Percentiles rank a stretch among this genome's conserved stretches.
phyloP scores from a whole-genome alignment of 2,113 vertebrate species.

The Gasterosteus nipponicus region DNA sequence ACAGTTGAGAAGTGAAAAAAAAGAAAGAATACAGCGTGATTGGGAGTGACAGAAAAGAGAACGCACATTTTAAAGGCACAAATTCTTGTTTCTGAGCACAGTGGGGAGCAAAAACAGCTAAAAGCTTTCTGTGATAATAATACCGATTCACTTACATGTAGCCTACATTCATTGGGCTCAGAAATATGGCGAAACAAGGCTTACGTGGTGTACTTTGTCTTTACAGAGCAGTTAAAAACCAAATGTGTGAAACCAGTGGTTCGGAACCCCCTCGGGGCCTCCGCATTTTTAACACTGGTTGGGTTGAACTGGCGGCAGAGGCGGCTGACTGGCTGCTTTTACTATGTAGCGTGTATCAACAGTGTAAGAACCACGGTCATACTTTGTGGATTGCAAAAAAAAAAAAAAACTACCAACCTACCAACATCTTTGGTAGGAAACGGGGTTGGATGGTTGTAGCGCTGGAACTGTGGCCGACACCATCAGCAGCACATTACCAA shows the following conservation, averaged over 20 bases:
- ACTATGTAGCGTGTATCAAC: not conserved
- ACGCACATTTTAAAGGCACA: constrained; percentile 3
- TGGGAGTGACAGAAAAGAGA: constrained; percentile 3
- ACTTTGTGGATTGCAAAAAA: not conserved
- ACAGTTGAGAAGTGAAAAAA: not conserved
- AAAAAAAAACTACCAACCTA: not conserved
- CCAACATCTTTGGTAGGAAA: constrained; percentile 6
- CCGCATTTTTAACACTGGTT: not conserved
- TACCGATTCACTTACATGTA: not conserved
- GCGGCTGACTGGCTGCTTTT: constrained; percentile 5
- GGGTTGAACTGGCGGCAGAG: not conserved
- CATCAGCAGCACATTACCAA: constrained; percentile 40
- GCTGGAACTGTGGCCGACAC: constrained; percentile 22
- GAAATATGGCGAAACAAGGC: not conserved
- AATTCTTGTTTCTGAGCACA: constrained; percentile 1
- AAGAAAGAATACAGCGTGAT: not conserved
- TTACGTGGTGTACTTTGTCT: not conserved
- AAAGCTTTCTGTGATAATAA: constrained; percentile 23
- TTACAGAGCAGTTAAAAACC: constrained; percentile 1
- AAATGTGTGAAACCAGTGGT: not conserved
- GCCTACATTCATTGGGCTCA: not conserved
- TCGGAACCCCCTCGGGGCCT: not conserved
- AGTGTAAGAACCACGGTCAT: not conserved
- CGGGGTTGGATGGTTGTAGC: constrained; percentile 9
- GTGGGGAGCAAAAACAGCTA: constrained; percentile 18